A percentile compares a stretch with the other conserved stretches of the same genome.
Evolutionary conservation across 2,888 invertebrate genomes (phyloP).

Genomic region (Lapara coniferarum): DNA sequence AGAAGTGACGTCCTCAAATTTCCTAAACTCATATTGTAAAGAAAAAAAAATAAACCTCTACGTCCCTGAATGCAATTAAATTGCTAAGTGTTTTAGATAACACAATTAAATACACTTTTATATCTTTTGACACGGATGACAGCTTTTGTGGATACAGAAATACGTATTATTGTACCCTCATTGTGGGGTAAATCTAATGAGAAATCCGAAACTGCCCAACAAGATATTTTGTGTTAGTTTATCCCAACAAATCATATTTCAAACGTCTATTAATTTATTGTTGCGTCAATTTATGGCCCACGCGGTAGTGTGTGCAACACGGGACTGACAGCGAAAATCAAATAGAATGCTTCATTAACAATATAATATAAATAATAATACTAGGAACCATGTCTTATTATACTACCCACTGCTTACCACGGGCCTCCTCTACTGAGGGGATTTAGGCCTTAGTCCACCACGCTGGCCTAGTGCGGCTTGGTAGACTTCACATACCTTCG

Average conservation of each 20-base stretch:
- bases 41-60: too few relatives aligned
- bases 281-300: slow-evolving; percentile 10
- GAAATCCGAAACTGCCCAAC: slow-evolving; percentile 4
- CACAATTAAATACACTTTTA: background rate
- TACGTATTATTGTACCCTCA: slow-evolving; percentile 32
- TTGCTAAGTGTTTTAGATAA: too few relatives aligned
- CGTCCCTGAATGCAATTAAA: too few relatives aligned
- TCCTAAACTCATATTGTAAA: too few relatives aligned
- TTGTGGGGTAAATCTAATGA: slow-evolving; percentile 4
- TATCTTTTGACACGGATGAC: background rate
- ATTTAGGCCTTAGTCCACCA: too few relatives aligned
- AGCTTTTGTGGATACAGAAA: slow-evolving; percentile 2
- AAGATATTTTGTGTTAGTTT: slow-evolving; percentile 6
- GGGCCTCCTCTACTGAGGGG: too few relatives aligned
- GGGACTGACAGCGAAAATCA: background rate
- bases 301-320: background rate
- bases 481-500: too few relatives aligned
- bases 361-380: too few relatives aligned
- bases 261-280: slow-evolving; percentile 16
- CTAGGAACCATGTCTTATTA: too few relatives aligned
- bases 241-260: slow-evolving; percentile 11
- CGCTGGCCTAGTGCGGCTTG: too few relatives aligned
- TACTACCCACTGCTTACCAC: too few relatives aligned
- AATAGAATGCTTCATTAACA: background rate
- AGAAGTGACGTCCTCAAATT: too few relatives aligned